Evolutionary conservation across 2,797 vertebrate species (phyloP).

Genomic region (Tinamus major): DNA sequence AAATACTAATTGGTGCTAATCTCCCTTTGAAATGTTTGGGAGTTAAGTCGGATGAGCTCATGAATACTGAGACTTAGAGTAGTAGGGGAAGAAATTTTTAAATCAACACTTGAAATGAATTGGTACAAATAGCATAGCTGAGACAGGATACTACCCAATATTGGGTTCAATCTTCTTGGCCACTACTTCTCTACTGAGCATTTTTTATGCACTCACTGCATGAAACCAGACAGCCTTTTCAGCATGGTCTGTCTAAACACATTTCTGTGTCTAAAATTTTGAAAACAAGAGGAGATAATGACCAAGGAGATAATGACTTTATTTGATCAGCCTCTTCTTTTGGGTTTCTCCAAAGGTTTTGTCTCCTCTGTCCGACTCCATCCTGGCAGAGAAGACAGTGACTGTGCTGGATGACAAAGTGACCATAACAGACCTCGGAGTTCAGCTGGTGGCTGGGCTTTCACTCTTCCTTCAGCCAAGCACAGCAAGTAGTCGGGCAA

Average conservation of each 20-base stretch:
- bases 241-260: background rate
- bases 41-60: background rate
- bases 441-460: slow-evolving; percentile 93
- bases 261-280: background rate
- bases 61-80: background rate
- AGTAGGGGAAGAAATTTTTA: background rate
- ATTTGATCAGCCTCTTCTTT: background rate
- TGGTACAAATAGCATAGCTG: background rate
- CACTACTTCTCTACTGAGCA: background rate
- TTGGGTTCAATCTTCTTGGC: background rate
- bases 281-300: background rate
- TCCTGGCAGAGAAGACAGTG: slow-evolving; percentile 95
- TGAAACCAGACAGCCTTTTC: background rate
- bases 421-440: slow-evolving; percentile 91
- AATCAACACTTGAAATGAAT: background rate
- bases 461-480: slow-evolving; percentile 89
- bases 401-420: slow-evolving; percentile 94
- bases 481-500: slow-evolving; percentile 84
- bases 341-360: slow-evolving; percentile 84
- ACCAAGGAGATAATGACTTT: background rate
- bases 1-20: background rate
- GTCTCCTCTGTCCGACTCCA: slow-evolving; percentile 95
- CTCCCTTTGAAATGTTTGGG: background rate
- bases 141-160: background rate
- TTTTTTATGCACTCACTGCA: background rate